Evolutionary conservation across 2,888 invertebrate genomes (phyloP).

Genomic region (Chouioia cunea): DNA sequence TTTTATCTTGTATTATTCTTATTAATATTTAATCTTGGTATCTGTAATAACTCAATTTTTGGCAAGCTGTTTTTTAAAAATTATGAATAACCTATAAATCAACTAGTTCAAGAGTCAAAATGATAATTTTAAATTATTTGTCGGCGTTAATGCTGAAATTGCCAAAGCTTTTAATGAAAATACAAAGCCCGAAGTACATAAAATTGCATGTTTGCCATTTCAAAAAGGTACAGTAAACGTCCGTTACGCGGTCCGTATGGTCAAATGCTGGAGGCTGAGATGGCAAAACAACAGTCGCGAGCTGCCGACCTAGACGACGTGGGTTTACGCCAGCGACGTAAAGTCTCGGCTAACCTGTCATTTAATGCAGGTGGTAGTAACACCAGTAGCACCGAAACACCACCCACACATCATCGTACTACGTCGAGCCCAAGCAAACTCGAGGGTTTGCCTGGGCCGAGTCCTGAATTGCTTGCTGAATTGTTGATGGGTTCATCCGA

Average conservation of each 20-base stretch:
- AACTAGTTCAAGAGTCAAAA: no score
- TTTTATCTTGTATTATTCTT: no score
- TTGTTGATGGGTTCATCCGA: conserved; percentile 85
- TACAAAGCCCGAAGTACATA: no score
- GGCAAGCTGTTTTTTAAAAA: no score
- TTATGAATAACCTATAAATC: no score
- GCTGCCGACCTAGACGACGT: conserved; percentile 52
- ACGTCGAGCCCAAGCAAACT: conserved; percentile 85
- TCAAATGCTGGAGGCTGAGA: conserved; percentile 85
- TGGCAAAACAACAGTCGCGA: conserved; percentile 74
- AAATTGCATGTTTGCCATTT: background rate
- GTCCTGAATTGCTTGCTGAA: conserved; percentile 81
- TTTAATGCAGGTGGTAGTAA: conserved; percentile 60
- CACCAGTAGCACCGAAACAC: conserved; percentile 61
- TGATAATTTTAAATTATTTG: no score
- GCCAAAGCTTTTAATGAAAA: no score
- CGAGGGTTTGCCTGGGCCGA: conserved; percentile 74
- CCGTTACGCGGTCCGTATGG: conserved; percentile 83
- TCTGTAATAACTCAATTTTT: no score
- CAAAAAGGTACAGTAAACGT: conserved; percentile 77
- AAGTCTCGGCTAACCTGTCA: conserved; percentile 74
- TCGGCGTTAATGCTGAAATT: no score
- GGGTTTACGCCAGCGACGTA: conserved; percentile 67
- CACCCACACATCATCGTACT: conserved; percentile 79
- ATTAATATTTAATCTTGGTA: no score